Evolutionary conservation across 2,113 vertebrate species (phyloP).

Genomic region (Zosterops pallidus): DNA sequence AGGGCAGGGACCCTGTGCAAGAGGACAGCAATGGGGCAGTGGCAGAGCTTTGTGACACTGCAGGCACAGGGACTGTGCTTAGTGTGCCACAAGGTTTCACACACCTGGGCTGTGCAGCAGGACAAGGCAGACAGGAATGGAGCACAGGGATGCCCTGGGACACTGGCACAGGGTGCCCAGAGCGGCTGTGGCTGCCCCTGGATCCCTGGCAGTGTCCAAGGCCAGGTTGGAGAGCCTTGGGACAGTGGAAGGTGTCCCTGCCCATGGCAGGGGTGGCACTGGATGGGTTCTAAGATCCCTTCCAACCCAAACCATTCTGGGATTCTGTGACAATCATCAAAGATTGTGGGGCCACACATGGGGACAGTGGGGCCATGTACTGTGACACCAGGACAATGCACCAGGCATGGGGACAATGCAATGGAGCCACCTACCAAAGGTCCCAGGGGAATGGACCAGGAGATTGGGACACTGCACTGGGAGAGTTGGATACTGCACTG

Average conservation of each 20-base stretch:
- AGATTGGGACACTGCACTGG: background rate
- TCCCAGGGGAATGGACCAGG: background rate
- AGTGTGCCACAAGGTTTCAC: background rate
- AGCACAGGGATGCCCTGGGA: background rate
- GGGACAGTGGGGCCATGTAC: background rate
- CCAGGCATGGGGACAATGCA: background rate
- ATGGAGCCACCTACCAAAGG: fast-evolving
- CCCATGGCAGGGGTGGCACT: too few species aligned
- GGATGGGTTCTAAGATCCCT: background rate
- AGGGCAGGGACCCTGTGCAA: background rate
- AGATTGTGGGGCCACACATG: fast-evolving
- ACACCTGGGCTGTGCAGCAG: background rate
- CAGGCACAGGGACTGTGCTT: background rate
- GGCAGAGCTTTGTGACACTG: background rate
- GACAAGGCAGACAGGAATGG: background rate
- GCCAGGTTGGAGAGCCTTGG: background rate
- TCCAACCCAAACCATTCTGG: background rate
- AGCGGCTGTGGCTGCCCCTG: background rate
- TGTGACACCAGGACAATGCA: background rate
- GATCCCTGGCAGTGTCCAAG: background rate
- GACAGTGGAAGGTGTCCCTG: too few species aligned
- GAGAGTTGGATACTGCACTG: background rate
- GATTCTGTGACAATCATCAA: background rate
- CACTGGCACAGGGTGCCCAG: background rate
- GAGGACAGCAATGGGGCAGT: background rate